Percentiles rank a stretch among this genome's conserved stretches.
phyloP scores from a whole-genome alignment of 2,113 vertebrate genomes.

The Triplophysa rosa region DNA sequence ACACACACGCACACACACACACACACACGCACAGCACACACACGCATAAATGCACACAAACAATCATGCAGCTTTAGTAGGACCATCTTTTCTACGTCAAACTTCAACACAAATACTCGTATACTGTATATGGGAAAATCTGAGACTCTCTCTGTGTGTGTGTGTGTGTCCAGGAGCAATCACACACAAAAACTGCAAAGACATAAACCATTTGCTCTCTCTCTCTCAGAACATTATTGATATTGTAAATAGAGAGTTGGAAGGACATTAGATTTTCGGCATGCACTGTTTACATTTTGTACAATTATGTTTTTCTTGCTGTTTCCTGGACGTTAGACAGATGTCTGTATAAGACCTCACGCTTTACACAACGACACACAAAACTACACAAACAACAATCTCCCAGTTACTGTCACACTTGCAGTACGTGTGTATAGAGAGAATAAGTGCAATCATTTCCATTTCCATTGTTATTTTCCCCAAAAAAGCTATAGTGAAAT shows the following conservation, averaged over 20 bases:
- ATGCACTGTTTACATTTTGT: conserved; percentile 73
- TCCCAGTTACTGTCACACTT: neutral
- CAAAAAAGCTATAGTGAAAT: too few relatives aligned
- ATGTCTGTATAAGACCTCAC: conserved; percentile 60
- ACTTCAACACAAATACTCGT: too few relatives aligned
- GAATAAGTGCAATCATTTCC: too few relatives aligned
- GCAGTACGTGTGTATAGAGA: neutral
- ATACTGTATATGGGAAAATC: too few relatives aligned
- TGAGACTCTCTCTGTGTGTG: too few relatives aligned
- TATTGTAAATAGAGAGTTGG: conserved; percentile 73
- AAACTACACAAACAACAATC: conserved; percentile 12
- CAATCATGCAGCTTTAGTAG: too few relatives aligned
- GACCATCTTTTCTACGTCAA: too few relatives aligned
- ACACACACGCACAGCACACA: neutral
- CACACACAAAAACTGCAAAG: too few relatives aligned
- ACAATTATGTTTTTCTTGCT: conserved; percentile 71
- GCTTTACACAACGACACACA: neutral
- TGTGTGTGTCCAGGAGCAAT: too few relatives aligned
- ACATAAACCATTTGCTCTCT: too few relatives aligned
- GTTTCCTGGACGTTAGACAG: conserved; percentile 75
- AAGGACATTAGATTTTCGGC: conserved; percentile 66
- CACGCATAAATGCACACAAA: too few relatives aligned
- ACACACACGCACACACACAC: neutral
- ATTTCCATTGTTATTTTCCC: too few relatives aligned
- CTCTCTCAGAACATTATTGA: conserved; percentile 69